These are phyloP conservation scores for Caenorhabditis doughertyi DNA, from an alignment of 2,888 invertebrate genomes.

Conservation along the genomic window DNA sequence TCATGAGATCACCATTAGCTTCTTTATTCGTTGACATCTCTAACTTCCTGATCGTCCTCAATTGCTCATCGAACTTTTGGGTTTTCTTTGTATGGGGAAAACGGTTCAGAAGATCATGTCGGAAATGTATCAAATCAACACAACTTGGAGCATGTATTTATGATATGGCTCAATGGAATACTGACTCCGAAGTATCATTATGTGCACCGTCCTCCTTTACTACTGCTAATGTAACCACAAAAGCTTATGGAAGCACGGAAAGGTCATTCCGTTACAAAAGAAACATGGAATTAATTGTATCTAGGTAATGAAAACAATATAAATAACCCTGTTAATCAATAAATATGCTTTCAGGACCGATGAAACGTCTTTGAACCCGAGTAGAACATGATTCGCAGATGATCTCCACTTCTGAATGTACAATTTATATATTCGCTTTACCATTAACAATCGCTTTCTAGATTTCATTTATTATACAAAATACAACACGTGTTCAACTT, in stretches of 20 bases:
- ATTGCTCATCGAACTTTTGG: slow-evolving; percentile 82
- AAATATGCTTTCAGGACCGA: slow-evolving; percentile 54
- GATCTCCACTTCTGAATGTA: neutral
- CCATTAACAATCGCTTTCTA: slow-evolving; percentile 34
- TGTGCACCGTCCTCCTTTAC: slow-evolving; percentile 74
- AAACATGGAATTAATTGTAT: slow-evolving; percentile 46
- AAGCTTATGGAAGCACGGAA: slow-evolving; percentile 69
- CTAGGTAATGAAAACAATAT: slow-evolving; percentile 25
- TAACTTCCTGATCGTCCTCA: slow-evolving; percentile 81
- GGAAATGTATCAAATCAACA: slow-evolving; percentile 63
- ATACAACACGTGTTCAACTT: slow-evolving; percentile 42
- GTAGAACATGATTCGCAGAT: slow-evolving; percentile 36
- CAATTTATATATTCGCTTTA: neutral
- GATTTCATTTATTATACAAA: slow-evolving; percentile 43
- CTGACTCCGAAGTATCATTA: slow-evolving; percentile 67
- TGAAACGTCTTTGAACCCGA: slow-evolving; percentile 46
- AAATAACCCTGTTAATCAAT: neutral
- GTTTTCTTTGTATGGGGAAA: slow-evolving; percentile 82
- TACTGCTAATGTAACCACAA: slow-evolving; percentile 72
- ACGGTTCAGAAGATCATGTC: slow-evolving; percentile 74
- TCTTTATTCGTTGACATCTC: slow-evolving; percentile 81
- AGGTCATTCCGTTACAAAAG: slow-evolving; percentile 56
- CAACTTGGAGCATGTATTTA: slow-evolving; percentile 66
- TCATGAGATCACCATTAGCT: slow-evolving; percentile 78
- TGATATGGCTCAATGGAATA: slow-evolving; percentile 67